Evolutionary conservation across 2,797 vertebrate genomes (phyloP).

Genomic region (Sternotherus odoratus): DNA sequence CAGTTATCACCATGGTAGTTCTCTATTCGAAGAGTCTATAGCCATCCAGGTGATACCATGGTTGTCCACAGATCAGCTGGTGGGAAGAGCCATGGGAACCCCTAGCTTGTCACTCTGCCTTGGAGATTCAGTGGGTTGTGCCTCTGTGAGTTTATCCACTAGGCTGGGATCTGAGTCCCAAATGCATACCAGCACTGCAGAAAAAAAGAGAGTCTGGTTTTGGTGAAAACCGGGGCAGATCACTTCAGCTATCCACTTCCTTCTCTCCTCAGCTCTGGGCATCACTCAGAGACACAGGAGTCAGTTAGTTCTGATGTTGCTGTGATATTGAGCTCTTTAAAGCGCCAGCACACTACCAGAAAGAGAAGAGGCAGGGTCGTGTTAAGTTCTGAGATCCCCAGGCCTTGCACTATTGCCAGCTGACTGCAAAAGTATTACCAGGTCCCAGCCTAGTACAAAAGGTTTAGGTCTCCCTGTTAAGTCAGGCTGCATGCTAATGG

Average conservation of each 20-base stretch:
- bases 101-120: neutral
- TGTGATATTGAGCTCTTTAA: neutral
- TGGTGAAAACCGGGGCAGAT: neutral
- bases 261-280: neutral
- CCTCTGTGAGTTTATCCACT: slow-evolving; percentile 50
- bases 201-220: neutral
- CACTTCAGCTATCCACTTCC: neutral
- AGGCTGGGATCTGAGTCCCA: neutral
- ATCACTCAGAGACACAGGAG: fast-evolving
- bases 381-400: neutral
- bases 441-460: neutral
- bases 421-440: neutral
- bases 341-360: neutral
- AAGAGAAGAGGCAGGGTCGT: neutral
- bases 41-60: neutral
- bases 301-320: neutral
- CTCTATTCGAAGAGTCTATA: neutral
- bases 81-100: neutral
- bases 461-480: neutral
- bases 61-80: neutral
- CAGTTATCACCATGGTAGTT: neutral
- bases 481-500: no score
- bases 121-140: slow-evolving; percentile 10
- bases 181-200: neutral
- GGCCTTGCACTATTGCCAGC: neutral